Base-by-base conservation (phyloP, 1,140 invertebrate genomes). In the Reticulitermes speratus region DNA sequence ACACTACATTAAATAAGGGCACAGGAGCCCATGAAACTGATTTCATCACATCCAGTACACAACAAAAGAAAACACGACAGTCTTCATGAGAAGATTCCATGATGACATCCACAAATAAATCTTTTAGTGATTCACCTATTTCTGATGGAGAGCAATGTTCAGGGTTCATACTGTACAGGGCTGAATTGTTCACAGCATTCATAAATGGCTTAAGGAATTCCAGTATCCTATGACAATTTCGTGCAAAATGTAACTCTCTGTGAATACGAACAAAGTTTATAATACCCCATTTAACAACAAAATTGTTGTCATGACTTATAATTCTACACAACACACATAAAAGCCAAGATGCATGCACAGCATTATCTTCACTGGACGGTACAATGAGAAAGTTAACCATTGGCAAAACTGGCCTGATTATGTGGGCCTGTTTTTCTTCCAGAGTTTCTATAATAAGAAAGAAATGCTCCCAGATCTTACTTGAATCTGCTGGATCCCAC, bases 361-460 rank as follows among this genome's bases (percentile, higher is more conserved):
- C 16, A 12, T 75, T 75, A 30, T 9, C 14, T 30, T 30, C n/a
- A n/a, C n/a, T 30, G 14, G 14, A 55, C 16, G 44, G n/a, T 84
- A 12, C n/a, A 52, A 19, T 16, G 9, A 93, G 88, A 85, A 83
- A 89, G 55, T 90, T 87, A 84, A 92, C 45, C 86, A 91, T 90
- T 25, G 87, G 88, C 23, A 94, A 87, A n/a, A 91, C 90, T 83
- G 94, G 94, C 59, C 91, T 89, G 30, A 94, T 89, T 21, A 94
- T 89, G 89, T 94, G 94, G n/a, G 91, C 91, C 89, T 94, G 94
- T 88, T 94, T 93, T 88, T 94, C 94, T 88, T 94, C 93, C 25
- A 94, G 89, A 44, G 90, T 91, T 89, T 94, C 93, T 52, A 94
- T 87, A 32, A 94, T 88, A 83, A 92, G 87, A 84, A 93, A 91